Conservation (phyloP, 2,113 vertebrate genomes). For the Gymnorhina tibicen region DNA sequence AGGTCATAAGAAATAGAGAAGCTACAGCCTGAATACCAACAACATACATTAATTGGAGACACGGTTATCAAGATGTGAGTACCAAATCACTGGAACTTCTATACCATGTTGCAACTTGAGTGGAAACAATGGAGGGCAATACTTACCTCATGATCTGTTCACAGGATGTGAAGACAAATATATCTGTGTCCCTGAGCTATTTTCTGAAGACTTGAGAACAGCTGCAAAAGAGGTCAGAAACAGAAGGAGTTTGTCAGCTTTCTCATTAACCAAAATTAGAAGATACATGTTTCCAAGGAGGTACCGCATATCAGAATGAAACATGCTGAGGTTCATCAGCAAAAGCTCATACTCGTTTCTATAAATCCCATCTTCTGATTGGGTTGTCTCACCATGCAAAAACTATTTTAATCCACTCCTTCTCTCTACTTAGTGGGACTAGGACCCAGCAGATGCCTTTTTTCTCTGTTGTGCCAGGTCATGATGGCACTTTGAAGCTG, state of each 20-base stretch:
- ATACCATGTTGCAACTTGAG: fast-evolving
- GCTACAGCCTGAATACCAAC: not conserved
- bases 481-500: not conserved
- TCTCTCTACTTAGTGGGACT: no score
- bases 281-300: not conserved
- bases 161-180: not conserved
- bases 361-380: not conserved
- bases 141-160: not conserved
- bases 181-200: not conserved
- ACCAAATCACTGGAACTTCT: not conserved
- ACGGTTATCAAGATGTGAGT: not conserved
- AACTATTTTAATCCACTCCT: not conserved
- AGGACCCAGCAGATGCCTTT: not conserved
- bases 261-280: not conserved
- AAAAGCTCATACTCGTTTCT: not conserved
- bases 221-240: not conserved
- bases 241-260: not conserved
- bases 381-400: not conserved
- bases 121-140: not conserved
- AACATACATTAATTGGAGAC: not conserved
- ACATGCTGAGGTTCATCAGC: not conserved
- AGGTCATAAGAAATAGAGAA: not conserved
- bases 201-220: not conserved
- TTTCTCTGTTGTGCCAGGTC: not conserved
- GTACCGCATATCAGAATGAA: not conserved